These are phyloP conservation scores for Anodontia alba DNA, from an alignment of 2,888 invertebrate genomes.

Conservation along the genomic window DNA sequence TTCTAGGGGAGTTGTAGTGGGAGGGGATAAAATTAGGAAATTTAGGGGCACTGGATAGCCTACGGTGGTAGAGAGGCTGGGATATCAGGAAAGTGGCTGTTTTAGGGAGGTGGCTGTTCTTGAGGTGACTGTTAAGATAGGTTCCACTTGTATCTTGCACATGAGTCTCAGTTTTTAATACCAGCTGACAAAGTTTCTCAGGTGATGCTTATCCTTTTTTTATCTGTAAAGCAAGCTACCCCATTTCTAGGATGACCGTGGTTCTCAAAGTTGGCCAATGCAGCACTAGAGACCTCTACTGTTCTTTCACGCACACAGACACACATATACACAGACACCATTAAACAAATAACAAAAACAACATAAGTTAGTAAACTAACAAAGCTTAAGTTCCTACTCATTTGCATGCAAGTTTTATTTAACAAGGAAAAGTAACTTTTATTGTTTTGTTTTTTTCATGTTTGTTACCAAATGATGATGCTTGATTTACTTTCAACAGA, in stretches of 20 bases:
- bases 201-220: too few relatives aligned
- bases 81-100: too few relatives aligned
- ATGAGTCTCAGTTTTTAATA: too few relatives aligned
- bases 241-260: background rate
- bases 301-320: conserved; percentile 38
- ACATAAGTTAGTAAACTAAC: background rate
- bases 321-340: conserved; percentile 27
- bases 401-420: conserved; percentile 1
- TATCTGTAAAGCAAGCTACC: background rate
- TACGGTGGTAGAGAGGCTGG: too few relatives aligned
- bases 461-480: conserved; percentile 14
- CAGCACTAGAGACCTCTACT: conserved; percentile 52
- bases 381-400: background rate
- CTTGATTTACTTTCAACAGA: conserved; percentile 3
- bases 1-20: too few relatives aligned
- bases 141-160: too few relatives aligned
- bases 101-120: too few relatives aligned
- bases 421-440: background rate
- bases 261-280: conserved; percentile 65
- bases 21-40: too few relatives aligned
- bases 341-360: background rate
- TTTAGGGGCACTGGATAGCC: too few relatives aligned
- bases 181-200: too few relatives aligned
- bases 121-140: too few relatives aligned
- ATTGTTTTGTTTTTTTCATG: background rate